Conservation (phyloP, 1,140 invertebrate genomes). For the Holcopasites calliopsidis region DNA sequence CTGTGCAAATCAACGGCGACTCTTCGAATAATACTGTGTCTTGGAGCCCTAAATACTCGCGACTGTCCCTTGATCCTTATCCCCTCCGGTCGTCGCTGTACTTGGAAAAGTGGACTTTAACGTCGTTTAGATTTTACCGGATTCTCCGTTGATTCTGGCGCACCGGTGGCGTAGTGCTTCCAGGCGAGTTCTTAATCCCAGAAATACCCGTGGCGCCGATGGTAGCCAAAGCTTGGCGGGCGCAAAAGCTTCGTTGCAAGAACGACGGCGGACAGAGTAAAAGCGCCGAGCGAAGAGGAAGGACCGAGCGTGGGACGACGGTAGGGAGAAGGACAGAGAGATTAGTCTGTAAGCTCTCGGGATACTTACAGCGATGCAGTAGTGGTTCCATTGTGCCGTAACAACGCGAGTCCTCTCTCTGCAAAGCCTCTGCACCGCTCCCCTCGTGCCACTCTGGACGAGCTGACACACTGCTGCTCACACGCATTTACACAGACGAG, state of each 20-base stretch:
- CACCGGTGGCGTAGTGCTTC: constrained; percentile 19
- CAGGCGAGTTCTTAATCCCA: constrained; percentile 61
- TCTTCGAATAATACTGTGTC: not conserved
- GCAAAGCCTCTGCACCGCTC: constrained; percentile 20
- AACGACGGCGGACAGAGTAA: constrained; percentile 36
- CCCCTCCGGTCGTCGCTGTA: not conserved
- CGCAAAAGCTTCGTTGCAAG: constrained; percentile 50
- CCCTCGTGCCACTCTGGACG: constrained; percentile 28
- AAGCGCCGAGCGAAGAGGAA: not conserved
- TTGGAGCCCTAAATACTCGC: too few relatives aligned
- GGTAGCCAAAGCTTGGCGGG: constrained; percentile 35
- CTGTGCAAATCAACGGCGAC: not conserved
- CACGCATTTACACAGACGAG: constrained; percentile 31
- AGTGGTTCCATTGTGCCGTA: constrained; percentile 69
- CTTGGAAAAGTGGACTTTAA: constrained; percentile 9
- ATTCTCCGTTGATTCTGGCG: constrained; percentile 13
- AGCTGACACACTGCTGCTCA: constrained; percentile 43
- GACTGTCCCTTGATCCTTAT: not conserved
- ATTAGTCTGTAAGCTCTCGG: constrained; percentile 58
- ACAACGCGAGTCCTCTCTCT: constrained; percentile 62
- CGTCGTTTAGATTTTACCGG: constrained; percentile 27
- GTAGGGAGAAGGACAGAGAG: constrained; percentile 33
- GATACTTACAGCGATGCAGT: constrained; percentile 68
- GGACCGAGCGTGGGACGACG: not conserved
- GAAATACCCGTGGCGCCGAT: constrained; percentile 49